Base-by-base conservation (phyloP, 2,888 invertebrate genomes). In the Phaedon cochleariae region DNA sequence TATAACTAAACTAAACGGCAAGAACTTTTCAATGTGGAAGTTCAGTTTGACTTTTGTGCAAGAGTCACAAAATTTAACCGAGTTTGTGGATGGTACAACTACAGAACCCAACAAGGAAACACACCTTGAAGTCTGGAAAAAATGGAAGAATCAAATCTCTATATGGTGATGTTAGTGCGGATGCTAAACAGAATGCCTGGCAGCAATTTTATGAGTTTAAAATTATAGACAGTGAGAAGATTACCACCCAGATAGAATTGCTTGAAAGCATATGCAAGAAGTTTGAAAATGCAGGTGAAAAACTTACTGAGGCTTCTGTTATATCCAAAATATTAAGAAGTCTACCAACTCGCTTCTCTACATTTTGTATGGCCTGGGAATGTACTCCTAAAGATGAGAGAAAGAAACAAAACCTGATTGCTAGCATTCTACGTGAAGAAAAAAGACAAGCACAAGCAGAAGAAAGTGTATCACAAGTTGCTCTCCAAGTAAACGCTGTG, bases 1-100 rank as follows among this genome's bases (percentile, higher is more conserved):
- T 65, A n/a, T n/a, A 5, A 65, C 60, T n/a, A 65, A 65, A 55
- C 29, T 65, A 10, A 49, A 65, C 29, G 53, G 41, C 15, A 26
- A 18, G 41, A 62, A 65, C 26, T 65, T 57, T n/a, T n/a, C n/a
- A n/a, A n/a, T n/a, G n/a, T n/a, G n/a, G n/a, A n/a, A n/a, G n/a
- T n/a, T n/a, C n/a, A n/a, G n/a, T n/a, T 51, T 58, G 57, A 62
- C 62, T 57, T 37, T 62, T 6, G 34, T n/a, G 37, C 45, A 62
- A 20, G 29, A 65, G 34, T 22, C 55, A 51, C 22, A 65, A 55
- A 49, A 37, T 10, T 22, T 53, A 18, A 48, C 20, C 2, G 48
- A 29, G 46, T 59, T 60, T 53, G 52, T 64, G 12, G 17, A 46
- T 41, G 60, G 64, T 15, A 53, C 64, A 37, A 18, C 21, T 18